A percentile compares a stretch with the other conserved stretches of the same genome.
Evolutionary conservation across 2,113 vertebrate species (phyloP).

Genomic region (Boleophthalmus pectinirostris): DNA sequence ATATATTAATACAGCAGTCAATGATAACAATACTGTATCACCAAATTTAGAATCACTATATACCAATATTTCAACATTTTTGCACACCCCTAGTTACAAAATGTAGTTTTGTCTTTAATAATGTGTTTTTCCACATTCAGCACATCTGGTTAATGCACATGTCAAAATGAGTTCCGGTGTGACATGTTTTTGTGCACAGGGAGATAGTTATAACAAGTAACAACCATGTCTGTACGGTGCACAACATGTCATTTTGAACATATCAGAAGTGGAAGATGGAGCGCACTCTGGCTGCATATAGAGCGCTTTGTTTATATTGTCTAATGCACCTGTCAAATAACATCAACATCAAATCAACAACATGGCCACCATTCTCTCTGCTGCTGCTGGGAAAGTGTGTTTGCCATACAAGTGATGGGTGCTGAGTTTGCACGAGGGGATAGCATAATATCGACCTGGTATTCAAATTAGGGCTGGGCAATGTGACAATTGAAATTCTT

Average conservation of each 20-base stretch:
- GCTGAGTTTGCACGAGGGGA: not conserved
- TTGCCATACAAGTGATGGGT: not conserved
- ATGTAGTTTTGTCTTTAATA: not conserved
- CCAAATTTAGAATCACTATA: too few relatives aligned
- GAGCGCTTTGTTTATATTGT: not conserved
- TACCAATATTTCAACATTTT: too few relatives aligned
- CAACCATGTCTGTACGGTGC: not conserved
- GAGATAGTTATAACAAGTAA: not conserved
- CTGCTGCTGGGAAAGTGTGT: not conserved
- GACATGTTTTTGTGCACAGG: not conserved
- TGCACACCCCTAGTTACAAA: not conserved
- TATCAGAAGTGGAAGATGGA: not conserved
- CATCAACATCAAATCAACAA: not conserved
- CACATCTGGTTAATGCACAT: not conserved
- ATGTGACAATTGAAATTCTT: too few relatives aligned
- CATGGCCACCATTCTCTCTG: not conserved
- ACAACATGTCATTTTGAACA: not conserved
- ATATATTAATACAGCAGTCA: too few relatives aligned
- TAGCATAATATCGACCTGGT: too few relatives aligned
- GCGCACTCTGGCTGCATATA: not conserved
- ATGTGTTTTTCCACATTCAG: not conserved
- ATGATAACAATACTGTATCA: too few relatives aligned
- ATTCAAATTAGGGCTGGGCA: too few relatives aligned
- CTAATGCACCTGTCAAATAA: constrained; percentile 8
- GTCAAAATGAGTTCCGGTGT: not conserved